Evolutionary conservation across 2,888 invertebrate species (phyloP), one percentile per base, ranked within the genome.

Genomic region (Diarsia mendica): DNA sequence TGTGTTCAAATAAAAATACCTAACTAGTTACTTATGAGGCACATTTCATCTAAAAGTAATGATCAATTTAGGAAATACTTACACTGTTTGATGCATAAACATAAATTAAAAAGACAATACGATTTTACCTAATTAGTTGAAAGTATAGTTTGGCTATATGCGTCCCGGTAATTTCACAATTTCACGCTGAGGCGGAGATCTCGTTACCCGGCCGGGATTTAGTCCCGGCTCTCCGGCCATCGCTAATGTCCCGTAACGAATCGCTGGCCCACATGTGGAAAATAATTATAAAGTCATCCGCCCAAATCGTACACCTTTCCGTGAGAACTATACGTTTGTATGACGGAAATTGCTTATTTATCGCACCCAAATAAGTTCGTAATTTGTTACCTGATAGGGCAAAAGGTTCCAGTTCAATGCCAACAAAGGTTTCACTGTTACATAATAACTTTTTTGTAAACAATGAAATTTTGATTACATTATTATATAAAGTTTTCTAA

Each of bases 141-240:
- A 87, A 86, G 76, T 85, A 85, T 88, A 87, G 86, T 91, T 91
- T 90, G 88, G 87, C 88, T 85, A 88, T 89, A 85, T 82, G 86
- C 90, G 86, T 91, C 92, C 91, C 91, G 91, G 94, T 94, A 93
- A 95, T 95, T 95, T 94, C 90, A 94, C 95, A 95, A 96, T 96
- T 96, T 96, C 96, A 96, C 95, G 96, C 93, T 91, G 91, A 93
- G 92, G 84, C 92, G 94, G 92, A 94, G 92, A 94, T 94, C 95
- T 95, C 93, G 95, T 95, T 94, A 94, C 91, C 91, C 89, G 89
- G 84, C 91, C 91, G 93, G 93, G 94, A 93, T 94, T 93, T 90
- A 85, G 91, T 89, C 91, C 92, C 90, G 88, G 89, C 87, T 89
- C 89, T 92, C 91, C 91, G 92, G 91, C 90, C 91, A 92, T 91